Base-by-base conservation (phyloP, 2,113 vertebrate species). In the Engystomops pustulosus region DNA sequence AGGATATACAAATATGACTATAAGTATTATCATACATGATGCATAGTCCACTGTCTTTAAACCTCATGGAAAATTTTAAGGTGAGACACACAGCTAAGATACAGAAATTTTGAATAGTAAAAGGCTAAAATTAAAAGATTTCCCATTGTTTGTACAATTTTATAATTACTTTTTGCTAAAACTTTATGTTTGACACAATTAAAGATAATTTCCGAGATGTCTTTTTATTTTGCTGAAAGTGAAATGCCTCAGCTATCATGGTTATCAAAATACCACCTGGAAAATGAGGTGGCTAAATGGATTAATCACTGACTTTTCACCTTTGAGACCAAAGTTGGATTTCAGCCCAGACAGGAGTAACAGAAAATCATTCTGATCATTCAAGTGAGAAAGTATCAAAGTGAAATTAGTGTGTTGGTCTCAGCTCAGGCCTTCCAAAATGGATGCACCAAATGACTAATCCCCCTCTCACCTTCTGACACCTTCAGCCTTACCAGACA, bases 341-440 rank as follows among this genome's bases (percentile, higher is more conserved):
- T 89, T 86, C 69, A 91, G 83, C 85, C 82, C 86, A 89, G 85
- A 88, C 84, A 86, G 62, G 55, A 91, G 80, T 89, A 90, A 91
- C 89, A 92, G 86, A 88, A 93, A 93, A 92, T 94, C 91, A 91
- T 92, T 94, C 85, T 90, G 90, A 88, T 87, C 92, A 91, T 87
- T 88, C 89, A 93, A 90, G 90, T 89, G 89, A 86, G 87, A 90
- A 91, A 90, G 82, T 84, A 89, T 86, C 80, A 84, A 85, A 88
- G 88, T 83, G 86, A 91, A 91, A 92, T 92, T 86, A 91, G 88
- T 88, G 87, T 84, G 82, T 81, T 85, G 85, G 87, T 90, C 89
- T 91, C 87, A 84, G 85, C 72, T 89, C 82, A 11, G 69, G 80
- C 88, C 87, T 84, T 89, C 84, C 86, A 87, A 70, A 9, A 51